Evolutionary conservation across 2,888 invertebrate species (phyloP).

Genomic region (Chymomyza caudatula): DNA sequence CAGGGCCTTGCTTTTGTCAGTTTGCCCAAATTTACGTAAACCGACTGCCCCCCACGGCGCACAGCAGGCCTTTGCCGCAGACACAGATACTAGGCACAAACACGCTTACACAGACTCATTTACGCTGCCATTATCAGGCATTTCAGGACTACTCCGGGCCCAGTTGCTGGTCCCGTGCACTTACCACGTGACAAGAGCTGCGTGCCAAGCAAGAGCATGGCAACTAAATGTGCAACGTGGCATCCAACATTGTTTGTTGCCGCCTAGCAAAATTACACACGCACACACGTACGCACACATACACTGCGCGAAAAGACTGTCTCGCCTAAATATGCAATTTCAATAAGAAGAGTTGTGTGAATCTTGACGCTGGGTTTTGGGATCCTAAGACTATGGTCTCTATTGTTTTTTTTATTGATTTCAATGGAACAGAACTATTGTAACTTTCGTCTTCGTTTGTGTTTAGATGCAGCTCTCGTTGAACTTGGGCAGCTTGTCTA

Average conservation of each 20-base stretch:
- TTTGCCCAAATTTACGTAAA: not conserved
- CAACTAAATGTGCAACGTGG: conserved; percentile 14
- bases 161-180: not conserved
- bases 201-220: conserved; percentile 1
- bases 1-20: not conserved
- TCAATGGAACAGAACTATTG: too few relatives aligned
- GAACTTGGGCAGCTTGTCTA: conserved; percentile 48
- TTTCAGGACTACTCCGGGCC: not conserved
- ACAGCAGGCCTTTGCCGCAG: not conserved
- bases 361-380: too few relatives aligned
- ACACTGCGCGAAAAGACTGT: too few relatives aligned
- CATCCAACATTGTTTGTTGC: not conserved
- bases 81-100: not conserved
- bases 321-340: too few relatives aligned
- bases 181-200: conserved; percentile 8
- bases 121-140: not conserved
- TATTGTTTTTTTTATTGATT: too few relatives aligned
- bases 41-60: too few relatives aligned
- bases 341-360: too few relatives aligned
- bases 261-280: not conserved
- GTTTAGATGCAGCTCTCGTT: conserved; percentile 39
- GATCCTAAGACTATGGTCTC: too few relatives aligned
- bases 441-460: too few relatives aligned
- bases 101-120: not conserved
- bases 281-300: not conserved